A percentile compares a stretch with the other conserved stretches of the same genome.
These are phyloP conservation scores for Cebidichthys violaceus DNA, from an alignment of 2,113 vertebrate genomes.

Conservation along the genomic window DNA sequence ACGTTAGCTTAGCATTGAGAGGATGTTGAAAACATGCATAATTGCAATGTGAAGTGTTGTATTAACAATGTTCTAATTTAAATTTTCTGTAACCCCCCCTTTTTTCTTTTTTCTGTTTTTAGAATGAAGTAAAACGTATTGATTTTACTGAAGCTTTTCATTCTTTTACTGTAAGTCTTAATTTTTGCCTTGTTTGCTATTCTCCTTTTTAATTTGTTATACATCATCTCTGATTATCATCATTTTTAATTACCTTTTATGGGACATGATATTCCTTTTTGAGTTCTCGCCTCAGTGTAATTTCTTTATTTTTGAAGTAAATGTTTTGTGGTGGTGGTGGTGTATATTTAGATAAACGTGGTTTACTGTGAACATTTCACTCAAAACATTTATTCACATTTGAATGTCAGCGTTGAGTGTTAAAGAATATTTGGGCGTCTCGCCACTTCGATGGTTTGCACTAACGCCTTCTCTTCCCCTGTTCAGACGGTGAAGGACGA, in stretches of 20 bases:
- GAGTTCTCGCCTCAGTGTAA: slow-evolving; percentile 45
- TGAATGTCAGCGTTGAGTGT: slow-evolving; percentile 9
- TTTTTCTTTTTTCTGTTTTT: slow-evolving; percentile 81
- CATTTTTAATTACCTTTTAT: slow-evolving; percentile 64
- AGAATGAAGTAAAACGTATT: slow-evolving; percentile 90
- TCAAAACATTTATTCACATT: slow-evolving; percentile 47
- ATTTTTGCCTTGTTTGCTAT: slow-evolving; percentile 82
- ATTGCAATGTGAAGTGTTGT: slow-evolving; percentile 75
- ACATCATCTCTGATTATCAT: slow-evolving; percentile 63
- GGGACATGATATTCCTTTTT: slow-evolving; percentile 40
- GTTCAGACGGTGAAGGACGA: slow-evolving; percentile 84
- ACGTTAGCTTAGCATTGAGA: neutral
- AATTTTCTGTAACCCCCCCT: slow-evolving; percentile 79
- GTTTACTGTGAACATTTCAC: slow-evolving; percentile 61
- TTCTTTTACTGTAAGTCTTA: slow-evolving; percentile 89
- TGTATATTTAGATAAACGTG: slow-evolving; percentile 34
- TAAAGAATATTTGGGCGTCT: neutral
- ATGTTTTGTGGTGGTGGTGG: slow-evolving; percentile 25
- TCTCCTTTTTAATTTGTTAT: slow-evolving; percentile 72
- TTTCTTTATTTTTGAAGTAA: slow-evolving; percentile 33
- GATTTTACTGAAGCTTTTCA: slow-evolving; percentile 90
- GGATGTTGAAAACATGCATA: slow-evolving; percentile 60
- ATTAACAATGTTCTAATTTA: slow-evolving; percentile 80
- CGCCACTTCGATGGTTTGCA: slow-evolving; percentile 6
- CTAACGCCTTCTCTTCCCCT: slow-evolving; percentile 12